These are phyloP conservation scores for Prionace glauca DNA, from an alignment of 2,797 vertebrate species.

Conservation along the genomic window DNA sequence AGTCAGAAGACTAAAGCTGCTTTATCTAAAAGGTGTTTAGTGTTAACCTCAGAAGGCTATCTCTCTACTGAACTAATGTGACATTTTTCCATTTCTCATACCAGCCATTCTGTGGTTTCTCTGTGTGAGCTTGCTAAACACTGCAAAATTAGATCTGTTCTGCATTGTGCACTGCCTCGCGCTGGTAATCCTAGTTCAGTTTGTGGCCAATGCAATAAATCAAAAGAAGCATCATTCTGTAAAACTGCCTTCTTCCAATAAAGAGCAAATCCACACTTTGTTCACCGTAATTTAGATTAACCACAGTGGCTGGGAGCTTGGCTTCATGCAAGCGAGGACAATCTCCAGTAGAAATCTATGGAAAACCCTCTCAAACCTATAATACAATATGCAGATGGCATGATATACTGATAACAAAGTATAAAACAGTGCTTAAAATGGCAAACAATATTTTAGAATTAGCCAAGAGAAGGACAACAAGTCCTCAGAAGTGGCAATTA, in stretches of 20 bases:
- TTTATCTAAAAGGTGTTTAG: not conserved
- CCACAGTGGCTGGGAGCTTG: not conserved
- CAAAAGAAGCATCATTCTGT: not conserved
- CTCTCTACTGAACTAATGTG: not conserved
- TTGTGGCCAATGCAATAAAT: not conserved
- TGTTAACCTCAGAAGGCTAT: constrained; percentile 1
- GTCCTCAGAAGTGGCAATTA: not conserved
- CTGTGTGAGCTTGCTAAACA: not conserved
- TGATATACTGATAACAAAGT: not conserved
- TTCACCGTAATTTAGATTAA: not conserved
- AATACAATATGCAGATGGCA: not conserved
- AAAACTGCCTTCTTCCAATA: not conserved
- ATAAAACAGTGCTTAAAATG: not conserved
- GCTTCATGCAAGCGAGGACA: not conserved
- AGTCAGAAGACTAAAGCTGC: not conserved
- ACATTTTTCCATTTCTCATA: constrained; percentile 25
- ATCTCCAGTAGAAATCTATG: not conserved
- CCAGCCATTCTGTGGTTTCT: constrained; percentile 20
- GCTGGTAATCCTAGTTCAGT: not conserved
- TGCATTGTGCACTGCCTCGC: not conserved
- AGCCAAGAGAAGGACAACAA: not conserved
- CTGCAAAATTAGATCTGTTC: not conserved
- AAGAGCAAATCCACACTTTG: not conserved
- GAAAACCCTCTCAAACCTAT: not conserved
- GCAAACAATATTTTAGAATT: not conserved